phyloP scores from a whole-genome alignment of 2,113 vertebrate genomes.

The Ammospiza caudacuta region DNA sequence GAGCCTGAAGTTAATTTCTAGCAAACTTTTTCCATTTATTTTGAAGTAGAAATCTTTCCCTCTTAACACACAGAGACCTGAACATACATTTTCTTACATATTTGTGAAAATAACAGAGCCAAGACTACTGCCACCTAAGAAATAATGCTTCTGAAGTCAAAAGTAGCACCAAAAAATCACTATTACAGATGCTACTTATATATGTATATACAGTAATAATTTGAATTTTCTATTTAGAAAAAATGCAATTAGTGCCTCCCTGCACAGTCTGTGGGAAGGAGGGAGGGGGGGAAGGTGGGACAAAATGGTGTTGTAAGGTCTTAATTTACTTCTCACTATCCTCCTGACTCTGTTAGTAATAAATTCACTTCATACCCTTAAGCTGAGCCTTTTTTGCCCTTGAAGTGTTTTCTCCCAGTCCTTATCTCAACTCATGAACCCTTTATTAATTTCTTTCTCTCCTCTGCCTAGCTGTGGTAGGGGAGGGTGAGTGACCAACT shows the following conservation, averaged over 20 bases:
- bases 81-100: background rate
- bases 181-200: background rate
- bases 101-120: background rate
- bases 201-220: background rate
- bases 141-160: background rate
- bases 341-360: background rate
- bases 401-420: background rate
- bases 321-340: background rate
- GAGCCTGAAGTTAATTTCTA: background rate
- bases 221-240: background rate
- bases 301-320: background rate
- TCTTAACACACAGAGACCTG: background rate
- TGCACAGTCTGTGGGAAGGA: fast-evolving
- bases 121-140: background rate
- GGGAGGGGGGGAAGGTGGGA: background rate
- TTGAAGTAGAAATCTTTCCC: background rate
- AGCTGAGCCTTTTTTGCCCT: background rate
- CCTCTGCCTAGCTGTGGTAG: background rate
- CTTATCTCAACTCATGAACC: background rate
- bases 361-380: background rate
- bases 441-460: background rate
- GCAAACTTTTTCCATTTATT: background rate
- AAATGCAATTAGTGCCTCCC: background rate
- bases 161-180: background rate
- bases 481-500: background rate